Percentiles rank a stretch among this genome's conserved stretches.
Evolutionary conservation across 2,888 invertebrate genomes (phyloP).

Genomic region (Pammene fasciana): DNA sequence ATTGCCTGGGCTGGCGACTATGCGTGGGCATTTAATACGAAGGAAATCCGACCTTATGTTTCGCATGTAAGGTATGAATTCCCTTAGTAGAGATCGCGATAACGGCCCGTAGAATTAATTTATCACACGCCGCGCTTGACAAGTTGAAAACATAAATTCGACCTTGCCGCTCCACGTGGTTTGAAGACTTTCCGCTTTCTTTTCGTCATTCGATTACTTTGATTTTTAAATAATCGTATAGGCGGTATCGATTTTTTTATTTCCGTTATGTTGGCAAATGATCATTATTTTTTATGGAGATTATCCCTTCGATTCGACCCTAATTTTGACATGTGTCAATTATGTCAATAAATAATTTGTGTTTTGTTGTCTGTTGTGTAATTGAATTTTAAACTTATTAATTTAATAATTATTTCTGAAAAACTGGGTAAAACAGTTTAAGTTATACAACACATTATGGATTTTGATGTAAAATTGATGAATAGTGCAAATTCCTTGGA

Average conservation of each 20-base stretch:
- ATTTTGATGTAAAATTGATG: too few species aligned
- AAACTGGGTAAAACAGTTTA: too few species aligned
- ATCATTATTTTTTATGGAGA: constrained; percentile 2
- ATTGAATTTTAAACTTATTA: too few species aligned
- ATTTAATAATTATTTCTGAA: neutral
- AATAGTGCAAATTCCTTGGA: too few species aligned
- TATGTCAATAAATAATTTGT: neutral
- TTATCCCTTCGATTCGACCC: neutral
- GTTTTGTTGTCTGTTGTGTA: neutral
- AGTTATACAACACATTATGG: too few species aligned
- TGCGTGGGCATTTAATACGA: constrained; percentile 70
- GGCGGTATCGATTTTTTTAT: constrained; percentile 48
- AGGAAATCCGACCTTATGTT: constrained; percentile 54
- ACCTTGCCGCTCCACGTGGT: constrained; percentile 83
- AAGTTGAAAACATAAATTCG: constrained; percentile 85
- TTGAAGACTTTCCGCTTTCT: constrained; percentile 67
- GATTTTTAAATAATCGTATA: constrained; percentile 41
- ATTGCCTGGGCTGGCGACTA: constrained; percentile 84
- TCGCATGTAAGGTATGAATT: constrained; percentile 52
- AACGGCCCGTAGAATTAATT: constrained; percentile 84
- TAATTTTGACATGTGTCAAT: neutral
- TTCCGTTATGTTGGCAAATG: constrained; percentile 12
- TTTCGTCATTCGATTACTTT: constrained; percentile 51
- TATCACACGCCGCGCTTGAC: constrained; percentile 84
- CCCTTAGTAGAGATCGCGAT: constrained; percentile 54